These are phyloP conservation scores for Lordiphosa stackelbergi DNA, from an alignment of 1,140 invertebrate genomes.

Conservation along the genomic window DNA sequence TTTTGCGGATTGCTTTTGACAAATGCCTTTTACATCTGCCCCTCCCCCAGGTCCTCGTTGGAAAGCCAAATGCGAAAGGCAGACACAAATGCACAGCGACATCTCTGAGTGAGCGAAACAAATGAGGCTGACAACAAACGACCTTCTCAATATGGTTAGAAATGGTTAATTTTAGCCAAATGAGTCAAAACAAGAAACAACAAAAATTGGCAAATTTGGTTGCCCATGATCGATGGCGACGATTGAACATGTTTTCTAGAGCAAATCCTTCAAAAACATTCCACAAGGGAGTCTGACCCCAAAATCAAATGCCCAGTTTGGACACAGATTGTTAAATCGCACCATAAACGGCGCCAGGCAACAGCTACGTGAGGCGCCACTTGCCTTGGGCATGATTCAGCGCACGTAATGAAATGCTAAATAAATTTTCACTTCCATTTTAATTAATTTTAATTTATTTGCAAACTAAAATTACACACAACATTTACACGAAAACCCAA, in stretches of 20 bases:
- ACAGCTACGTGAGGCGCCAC: conserved; percentile 63
- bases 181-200: conserved; percentile 45
- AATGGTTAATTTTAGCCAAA: conserved; percentile 65
- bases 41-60: conserved; percentile 8
- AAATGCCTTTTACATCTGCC: conserved; percentile 42
- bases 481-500: conserved; percentile 32
- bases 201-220: conserved; percentile 15
- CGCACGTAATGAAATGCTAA: conserved; percentile 66
- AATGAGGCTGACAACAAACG: conserved; percentile 55
- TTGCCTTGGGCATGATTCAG: conserved; percentile 57
- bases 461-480: conserved; percentile 61
- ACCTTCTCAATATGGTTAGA: conserved; percentile 70
- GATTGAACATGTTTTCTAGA: conserved; percentile 5
- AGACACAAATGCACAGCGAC: conserved; percentile 58
- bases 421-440: conserved; percentile 74
- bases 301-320: conserved; percentile 35
- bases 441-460: conserved; percentile 73
- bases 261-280: conserved; percentile 44
- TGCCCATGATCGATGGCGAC: conserved; percentile 30
- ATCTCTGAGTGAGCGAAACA: conserved; percentile 60
- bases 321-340: conserved; percentile 34
- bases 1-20: conserved; percentile 61
- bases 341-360: conserved; percentile 39
- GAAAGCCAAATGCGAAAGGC: conserved; percentile 35
- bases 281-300: conserved; percentile 48